Percentiles rank a stretch among this genome's conserved stretches.
Conservation (phyloP, 2,888 invertebrate genomes). For the Aplocera efformata region DNA sequence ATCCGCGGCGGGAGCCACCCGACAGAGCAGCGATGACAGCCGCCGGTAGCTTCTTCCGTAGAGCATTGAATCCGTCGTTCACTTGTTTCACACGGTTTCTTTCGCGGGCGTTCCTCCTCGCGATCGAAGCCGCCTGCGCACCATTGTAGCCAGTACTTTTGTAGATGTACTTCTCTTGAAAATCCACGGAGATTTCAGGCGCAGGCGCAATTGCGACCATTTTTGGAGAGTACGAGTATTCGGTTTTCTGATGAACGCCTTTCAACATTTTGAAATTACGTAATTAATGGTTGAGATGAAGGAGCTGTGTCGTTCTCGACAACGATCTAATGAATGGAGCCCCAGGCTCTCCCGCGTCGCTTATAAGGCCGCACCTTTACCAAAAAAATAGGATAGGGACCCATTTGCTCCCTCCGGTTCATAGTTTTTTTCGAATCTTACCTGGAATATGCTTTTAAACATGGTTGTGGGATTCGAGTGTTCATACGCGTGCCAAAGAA, state of each 20-base stretch:
- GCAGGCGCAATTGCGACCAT: slow-evolving; percentile 79
- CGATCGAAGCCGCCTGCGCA: slow-evolving; percentile 90
- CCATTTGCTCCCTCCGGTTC: slow-evolving; percentile 59
- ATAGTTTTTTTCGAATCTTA: slow-evolving; percentile 60
- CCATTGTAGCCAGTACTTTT: slow-evolving; percentile 75
- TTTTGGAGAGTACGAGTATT: slow-evolving; percentile 45
- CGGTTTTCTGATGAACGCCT: slow-evolving; percentile 40
- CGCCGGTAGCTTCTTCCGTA: slow-evolving; percentile 91
- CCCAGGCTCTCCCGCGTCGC: slow-evolving; percentile 44
- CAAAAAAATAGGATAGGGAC: slow-evolving; percentile 66
- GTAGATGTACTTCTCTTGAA: slow-evolving; percentile 81
- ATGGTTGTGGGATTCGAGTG: slow-evolving; percentile 38
- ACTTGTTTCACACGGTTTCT: slow-evolving; percentile 97
- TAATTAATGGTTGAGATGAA: slow-evolving; percentile 23
- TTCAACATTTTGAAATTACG: slow-evolving; percentile 45
- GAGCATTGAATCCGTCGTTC: slow-evolving; percentile 93
- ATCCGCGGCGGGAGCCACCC: slow-evolving; percentile 85
- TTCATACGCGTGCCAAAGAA: slow-evolving; percentile 70
- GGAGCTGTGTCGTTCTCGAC: slow-evolving; percentile 47
- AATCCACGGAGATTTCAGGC: slow-evolving; percentile 55
- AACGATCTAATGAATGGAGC: slow-evolving; percentile 62
- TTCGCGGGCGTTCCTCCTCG: slow-evolving; percentile 95
- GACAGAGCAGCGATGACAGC: slow-evolving; percentile 85
- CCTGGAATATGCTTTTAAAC: slow-evolving; percentile 59
- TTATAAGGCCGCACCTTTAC: slow-evolving; percentile 62